Conservation (phyloP, 2,113 vertebrate species). For the Ursus arctos region DNA sequence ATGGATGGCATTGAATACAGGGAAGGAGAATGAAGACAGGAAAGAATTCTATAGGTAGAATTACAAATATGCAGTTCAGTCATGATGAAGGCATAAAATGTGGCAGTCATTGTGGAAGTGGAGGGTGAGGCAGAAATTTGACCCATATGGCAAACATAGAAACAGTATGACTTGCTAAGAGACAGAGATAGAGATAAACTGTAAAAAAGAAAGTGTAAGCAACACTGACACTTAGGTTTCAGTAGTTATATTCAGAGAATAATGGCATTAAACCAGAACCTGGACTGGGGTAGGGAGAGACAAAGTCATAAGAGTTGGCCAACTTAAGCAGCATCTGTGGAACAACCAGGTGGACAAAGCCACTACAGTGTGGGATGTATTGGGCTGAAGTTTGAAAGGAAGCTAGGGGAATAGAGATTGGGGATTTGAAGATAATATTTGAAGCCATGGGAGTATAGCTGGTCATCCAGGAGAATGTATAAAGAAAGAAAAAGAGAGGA, state of each 20-base stretch:
- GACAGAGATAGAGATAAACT: not conserved
- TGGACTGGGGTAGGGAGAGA: not conserved
- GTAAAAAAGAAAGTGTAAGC: not conserved
- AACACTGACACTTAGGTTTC: conserved; percentile 17
- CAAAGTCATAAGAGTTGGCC: not conserved
- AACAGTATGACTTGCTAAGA: not conserved
- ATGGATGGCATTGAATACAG: not conserved
- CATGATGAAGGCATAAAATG: not conserved
- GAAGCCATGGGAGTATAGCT: not conserved
- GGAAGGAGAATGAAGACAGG: not conserved
- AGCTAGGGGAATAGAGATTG: not conserved
- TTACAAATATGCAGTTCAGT: not conserved
- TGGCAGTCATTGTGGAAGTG: not conserved
- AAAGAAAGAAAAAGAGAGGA: conserved; percentile 10
- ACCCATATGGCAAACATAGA: not conserved
- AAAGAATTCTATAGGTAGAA: not conserved
- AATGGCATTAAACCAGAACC: not conserved
- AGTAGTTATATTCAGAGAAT: not conserved
- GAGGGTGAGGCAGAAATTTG: not conserved
- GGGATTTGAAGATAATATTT: not conserved
- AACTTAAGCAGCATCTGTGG: not conserved
- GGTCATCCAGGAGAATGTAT: not conserved
- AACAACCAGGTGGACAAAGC: not conserved
- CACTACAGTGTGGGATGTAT: not conserved
- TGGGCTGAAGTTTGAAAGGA: not conserved